Base-by-base conservation (phyloP, 2,888 invertebrate genomes). In the Chrysomela aeneicollis region DNA sequence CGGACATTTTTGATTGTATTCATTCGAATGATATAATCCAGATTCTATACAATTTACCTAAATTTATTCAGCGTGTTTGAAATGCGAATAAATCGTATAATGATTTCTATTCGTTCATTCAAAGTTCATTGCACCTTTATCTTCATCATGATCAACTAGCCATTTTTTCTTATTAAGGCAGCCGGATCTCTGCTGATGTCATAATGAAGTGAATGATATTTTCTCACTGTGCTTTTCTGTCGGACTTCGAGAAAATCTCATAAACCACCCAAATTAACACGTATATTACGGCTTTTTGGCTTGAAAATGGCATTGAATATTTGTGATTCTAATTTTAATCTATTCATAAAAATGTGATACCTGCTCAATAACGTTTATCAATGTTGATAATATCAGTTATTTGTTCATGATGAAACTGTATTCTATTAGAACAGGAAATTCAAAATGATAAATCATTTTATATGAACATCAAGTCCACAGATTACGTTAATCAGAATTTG, bases 141-240 rank as follows among this genome's bases (percentile, higher is more conserved):
- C 2, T 42, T 3, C 17, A 9, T 9, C n/a, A 9, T 18, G 9
- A 47, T 47, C 17, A 15, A 47, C 5, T 47, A 47, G 19, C n/a
- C 10, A 47, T 19, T 18, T 9, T 6, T 47, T 17, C 2, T 12
- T 19, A 57, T 46, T 10, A 60, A 59, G 64, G 67, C 69, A 67
- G 73, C 74, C 71, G 75, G 74, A 76, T 75, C 74, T 75, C 63
- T 72, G 70, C 70, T 72, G n/a, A n/a, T n/a, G 74, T 75, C 74
- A 74, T 72, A 75, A 74, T 71, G 71, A 67, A 72, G 73, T 76
- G 73, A 76, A 76, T 75, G 73, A 75, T 75, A 74, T 63, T 63
- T 63, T 71, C 35, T 35, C 12, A 74, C 74, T 69, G 59, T 63
- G 15, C 18, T 60, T 52, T 66, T 55, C 67, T 70, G 72, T 75